Evolutionary conservation across 2,113 vertebrate genomes (phyloP).

Genomic region (Dolichotis patagonum): DNA sequence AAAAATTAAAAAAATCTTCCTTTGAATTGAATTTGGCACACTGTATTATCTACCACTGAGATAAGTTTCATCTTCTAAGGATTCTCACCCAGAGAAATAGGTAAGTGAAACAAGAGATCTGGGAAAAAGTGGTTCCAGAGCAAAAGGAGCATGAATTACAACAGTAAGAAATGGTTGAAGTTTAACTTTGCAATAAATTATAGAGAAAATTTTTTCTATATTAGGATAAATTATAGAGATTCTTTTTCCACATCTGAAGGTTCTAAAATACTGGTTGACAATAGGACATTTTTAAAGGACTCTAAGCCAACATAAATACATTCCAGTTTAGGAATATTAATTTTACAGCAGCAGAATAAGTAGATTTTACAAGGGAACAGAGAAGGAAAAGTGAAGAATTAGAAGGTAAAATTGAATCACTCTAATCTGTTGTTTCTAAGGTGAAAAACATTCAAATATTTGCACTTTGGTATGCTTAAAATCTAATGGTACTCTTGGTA

Average conservation of each 20-base stretch:
- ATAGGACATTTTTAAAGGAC: not conserved
- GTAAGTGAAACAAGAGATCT: not conserved
- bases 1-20: not conserved
- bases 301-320: not conserved
- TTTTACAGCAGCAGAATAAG: not conserved
- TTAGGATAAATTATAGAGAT: not conserved
- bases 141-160: not conserved
- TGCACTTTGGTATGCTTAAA: not conserved
- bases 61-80: not conserved
- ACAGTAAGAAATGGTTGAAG: not conserved
- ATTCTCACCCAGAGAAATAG: not conserved
- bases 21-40: not conserved
- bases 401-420: not conserved
- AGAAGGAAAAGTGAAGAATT: not conserved
- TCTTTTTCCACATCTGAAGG: not conserved
- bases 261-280: not conserved
- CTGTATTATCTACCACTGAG: not conserved
- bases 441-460: not conserved
- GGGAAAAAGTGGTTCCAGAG: not conserved
- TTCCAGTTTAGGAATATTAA: not conserved
- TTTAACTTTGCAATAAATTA: not conserved
- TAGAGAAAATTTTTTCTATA: not conserved
- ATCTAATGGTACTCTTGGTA: not conserved
- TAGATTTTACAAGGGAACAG: not conserved
- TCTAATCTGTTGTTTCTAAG: slow-evolving; percentile 8